Evolutionary conservation across 2,888 invertebrate genomes (phyloP).

Genomic region (Drosophila diplacantha): DNA sequence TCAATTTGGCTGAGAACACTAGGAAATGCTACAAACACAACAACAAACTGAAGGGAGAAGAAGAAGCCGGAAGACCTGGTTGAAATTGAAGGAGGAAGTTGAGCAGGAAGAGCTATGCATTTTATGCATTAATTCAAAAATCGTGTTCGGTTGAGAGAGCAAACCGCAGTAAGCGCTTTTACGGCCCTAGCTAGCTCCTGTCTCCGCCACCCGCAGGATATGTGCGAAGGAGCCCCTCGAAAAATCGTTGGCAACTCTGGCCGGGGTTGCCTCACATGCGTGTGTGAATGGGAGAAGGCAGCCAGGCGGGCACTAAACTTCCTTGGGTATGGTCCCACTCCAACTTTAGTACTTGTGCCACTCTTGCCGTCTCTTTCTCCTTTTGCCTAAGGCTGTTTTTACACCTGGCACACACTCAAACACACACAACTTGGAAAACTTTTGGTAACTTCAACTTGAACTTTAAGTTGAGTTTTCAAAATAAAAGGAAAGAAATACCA

Average conservation of each 20-base stretch:
- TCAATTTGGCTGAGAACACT: conserved; percentile 52
- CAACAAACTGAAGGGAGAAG: conserved; percentile 3
- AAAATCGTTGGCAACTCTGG: conserved; percentile 38
- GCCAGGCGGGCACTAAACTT: conserved; percentile 22
- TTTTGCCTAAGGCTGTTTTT: conserved; percentile 34
- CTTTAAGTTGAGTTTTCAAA: conserved; percentile 27
- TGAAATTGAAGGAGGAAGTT: conserved; percentile 9
- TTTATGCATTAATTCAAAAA: conserved; percentile 66
- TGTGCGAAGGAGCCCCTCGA: conserved; percentile 6
- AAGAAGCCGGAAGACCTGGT: conserved; percentile 15
- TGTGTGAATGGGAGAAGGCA: too few relatives aligned
- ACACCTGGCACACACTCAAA: conserved; percentile 25
- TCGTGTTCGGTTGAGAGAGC: conserved; percentile 50
- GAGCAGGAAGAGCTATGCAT: conserved; percentile 39
- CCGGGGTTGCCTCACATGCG: conserved; percentile 24
- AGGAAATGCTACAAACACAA: conserved; percentile 31
- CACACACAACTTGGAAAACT: conserved; percentile 20
- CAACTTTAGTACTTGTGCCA: background rate
- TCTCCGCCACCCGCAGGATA: conserved; percentile 7
- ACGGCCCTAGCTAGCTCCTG: too few relatives aligned
- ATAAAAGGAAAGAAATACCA: background rate
- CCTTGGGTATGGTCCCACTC: conserved; percentile 4
- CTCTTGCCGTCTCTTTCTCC: background rate
- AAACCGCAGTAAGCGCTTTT: conserved; percentile 46
- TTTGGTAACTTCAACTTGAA: conserved; percentile 33